Evolutionary conservation across 2,888 invertebrate species (phyloP).

Genomic region (Scrobipalpa costella): DNA sequence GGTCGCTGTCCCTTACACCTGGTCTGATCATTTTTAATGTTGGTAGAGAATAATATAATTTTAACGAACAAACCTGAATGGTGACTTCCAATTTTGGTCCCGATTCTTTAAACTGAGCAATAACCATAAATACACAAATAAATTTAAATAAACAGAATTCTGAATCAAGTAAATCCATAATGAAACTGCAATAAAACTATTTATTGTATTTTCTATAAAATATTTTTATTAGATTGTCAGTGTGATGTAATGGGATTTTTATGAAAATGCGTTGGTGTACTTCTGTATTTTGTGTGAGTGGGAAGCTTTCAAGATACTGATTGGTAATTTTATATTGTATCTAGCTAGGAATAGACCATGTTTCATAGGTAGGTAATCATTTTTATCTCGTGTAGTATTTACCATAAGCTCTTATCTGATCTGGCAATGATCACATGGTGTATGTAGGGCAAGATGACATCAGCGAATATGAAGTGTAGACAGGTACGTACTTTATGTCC

Average conservation of each 20-base stretch:
- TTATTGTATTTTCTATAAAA: conserved; percentile 28
- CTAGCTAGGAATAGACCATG: too few relatives aligned
- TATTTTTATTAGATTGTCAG: conserved; percentile 17
- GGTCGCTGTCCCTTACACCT: too few relatives aligned
- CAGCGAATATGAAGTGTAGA: too few relatives aligned
- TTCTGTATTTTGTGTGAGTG: conserved; percentile 14
- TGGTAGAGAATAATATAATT: too few relatives aligned
- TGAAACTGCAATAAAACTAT: conserved; percentile 27
- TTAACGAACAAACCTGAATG: conserved; percentile 26
- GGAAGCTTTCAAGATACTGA: neutral
- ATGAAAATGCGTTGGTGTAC: conserved; percentile 20
- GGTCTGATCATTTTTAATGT: too few relatives aligned
- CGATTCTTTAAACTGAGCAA: too few relatives aligned
- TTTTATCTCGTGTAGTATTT: too few relatives aligned
- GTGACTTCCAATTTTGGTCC: conserved; percentile 16
- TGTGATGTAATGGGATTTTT: conserved; percentile 22
- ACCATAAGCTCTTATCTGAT: too few relatives aligned
- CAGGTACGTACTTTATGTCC: too few relatives aligned
- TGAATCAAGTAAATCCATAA: conserved; percentile 24
- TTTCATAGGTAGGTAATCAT: too few relatives aligned
- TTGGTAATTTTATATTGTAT: neutral
- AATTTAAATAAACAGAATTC: conserved; percentile 26
- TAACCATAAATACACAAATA: conserved; percentile 24
- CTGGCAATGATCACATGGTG: too few relatives aligned
- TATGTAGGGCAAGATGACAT: too few relatives aligned